These are phyloP conservation scores for Scolopax bukidnonensis DNA, from an alignment of 2,797 vertebrate species.

Conservation along the genomic window DNA sequence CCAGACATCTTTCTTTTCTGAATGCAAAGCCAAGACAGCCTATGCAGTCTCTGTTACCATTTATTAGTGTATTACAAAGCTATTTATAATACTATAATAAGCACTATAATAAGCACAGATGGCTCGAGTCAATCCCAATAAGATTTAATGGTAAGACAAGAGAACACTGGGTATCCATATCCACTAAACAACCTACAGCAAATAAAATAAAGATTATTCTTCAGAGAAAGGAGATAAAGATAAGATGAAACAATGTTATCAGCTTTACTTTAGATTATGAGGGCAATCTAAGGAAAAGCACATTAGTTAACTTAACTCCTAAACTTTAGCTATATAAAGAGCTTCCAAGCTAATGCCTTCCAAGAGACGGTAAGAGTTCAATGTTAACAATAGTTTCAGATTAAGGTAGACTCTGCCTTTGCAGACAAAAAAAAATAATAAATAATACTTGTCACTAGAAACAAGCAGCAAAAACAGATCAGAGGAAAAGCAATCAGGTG, in stretches of 20 bases:
- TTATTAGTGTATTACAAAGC: slow-evolving; percentile 37
- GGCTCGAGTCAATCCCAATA: slow-evolving; percentile 70
- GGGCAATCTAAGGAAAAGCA: slow-evolving; percentile 67
- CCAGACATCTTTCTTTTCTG: background rate
- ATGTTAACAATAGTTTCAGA: background rate
- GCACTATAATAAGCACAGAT: slow-evolving; percentile 66
- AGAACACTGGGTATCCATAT: slow-evolving; percentile 60
- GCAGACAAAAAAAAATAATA: background rate
- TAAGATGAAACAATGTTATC: slow-evolving; percentile 69
- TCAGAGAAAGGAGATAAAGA: slow-evolving; percentile 71
- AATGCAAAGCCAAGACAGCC: background rate
- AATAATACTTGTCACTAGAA: background rate
- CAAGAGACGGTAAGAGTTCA: background rate
- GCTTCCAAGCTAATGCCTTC: slow-evolving; percentile 44
- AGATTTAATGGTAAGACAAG: slow-evolving; percentile 72
- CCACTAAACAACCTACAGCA: slow-evolving; percentile 67
- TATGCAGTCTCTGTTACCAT: background rate
- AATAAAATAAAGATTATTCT: slow-evolving; percentile 74
- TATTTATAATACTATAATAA: no score
- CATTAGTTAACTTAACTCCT: slow-evolving; percentile 52
- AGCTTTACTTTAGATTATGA: slow-evolving; percentile 69
- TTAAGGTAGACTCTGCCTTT: background rate
- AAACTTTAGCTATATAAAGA: slow-evolving; percentile 37
- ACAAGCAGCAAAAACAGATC: background rate
- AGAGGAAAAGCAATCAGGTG: background rate